Evolutionary conservation across 2,797 vertebrate species (phyloP).

Genomic region (Avahi laniger): DNA sequence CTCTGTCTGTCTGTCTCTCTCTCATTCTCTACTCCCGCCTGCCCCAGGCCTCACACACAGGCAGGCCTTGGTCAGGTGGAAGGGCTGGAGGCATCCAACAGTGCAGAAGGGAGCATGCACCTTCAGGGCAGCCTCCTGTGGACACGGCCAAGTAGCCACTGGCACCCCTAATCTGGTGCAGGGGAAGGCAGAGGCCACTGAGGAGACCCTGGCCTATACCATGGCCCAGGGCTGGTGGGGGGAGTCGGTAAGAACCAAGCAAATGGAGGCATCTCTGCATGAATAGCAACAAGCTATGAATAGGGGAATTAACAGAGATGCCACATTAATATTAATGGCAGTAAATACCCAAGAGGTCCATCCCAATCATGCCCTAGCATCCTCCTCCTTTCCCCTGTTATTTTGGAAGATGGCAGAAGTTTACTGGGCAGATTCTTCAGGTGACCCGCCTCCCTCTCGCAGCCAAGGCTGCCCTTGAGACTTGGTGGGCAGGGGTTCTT

Average conservation of each 20-base stretch:
- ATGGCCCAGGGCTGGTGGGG: neutral
- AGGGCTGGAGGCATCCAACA: neutral
- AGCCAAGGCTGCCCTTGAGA: neutral
- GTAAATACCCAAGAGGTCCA: neutral
- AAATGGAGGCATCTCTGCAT: neutral
- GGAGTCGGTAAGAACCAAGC: neutral
- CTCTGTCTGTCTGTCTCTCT: neutral
- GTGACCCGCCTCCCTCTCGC: neutral
- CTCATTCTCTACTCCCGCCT: neutral
- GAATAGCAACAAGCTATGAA: conserved; percentile 33
- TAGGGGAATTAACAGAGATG: neutral
- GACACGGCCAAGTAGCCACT: neutral
- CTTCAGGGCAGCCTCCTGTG: neutral
- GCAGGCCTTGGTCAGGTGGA: neutral
- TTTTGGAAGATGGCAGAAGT: neutral
- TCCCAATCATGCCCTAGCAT: neutral
- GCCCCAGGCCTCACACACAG: neutral
- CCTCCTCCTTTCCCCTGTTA: neutral
- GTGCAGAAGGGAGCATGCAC: neutral
- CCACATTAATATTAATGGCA: conserved; percentile 31
- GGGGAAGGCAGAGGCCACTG: neutral
- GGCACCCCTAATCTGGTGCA: neutral
- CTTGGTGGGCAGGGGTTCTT: neutral
- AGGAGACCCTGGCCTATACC: neutral
- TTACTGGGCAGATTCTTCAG: neutral